Conservation (phyloP, 2,113 vertebrate genomes). For the Aegotheles bennettii region DNA sequence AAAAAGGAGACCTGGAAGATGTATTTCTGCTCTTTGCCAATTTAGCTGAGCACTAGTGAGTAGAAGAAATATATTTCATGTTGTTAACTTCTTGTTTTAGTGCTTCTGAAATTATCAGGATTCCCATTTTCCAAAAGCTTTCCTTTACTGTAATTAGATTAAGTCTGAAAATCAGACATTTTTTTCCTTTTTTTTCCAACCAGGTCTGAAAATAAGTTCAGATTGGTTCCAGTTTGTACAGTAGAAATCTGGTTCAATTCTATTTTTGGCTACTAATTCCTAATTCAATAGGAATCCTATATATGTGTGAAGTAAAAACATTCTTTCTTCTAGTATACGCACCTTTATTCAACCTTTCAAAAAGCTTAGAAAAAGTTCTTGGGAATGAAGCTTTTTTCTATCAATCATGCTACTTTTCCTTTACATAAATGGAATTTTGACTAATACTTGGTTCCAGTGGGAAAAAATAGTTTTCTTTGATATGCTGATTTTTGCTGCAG, state of each 20-base stretch:
- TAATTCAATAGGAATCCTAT: neutral
- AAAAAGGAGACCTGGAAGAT: neutral
- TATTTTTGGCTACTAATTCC: neutral
- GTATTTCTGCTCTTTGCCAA: neutral
- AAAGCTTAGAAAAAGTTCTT: neutral
- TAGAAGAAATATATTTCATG: neutral
- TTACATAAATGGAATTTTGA: neutral
- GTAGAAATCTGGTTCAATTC: neutral
- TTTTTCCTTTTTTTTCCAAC: neutral
- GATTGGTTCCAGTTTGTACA: neutral
- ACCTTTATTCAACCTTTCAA: neutral
- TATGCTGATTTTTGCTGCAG: neutral
- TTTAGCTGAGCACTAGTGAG: neutral
- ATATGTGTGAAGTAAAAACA: neutral
- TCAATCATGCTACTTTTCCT: neutral
- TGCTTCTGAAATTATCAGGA: neutral
- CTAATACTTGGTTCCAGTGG: neutral
- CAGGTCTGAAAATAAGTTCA: neutral
- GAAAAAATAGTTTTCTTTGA: neutral
- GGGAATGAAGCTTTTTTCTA: neutral
- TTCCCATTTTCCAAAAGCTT: neutral
- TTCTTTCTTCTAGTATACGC: neutral
- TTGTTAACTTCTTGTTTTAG: neutral
- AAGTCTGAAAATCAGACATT: neutral
- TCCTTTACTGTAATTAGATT: neutral